These are phyloP conservation scores for Thermophis baileyi DNA, from an alignment of 2,113 vertebrate species.

Conservation along the genomic window DNA sequence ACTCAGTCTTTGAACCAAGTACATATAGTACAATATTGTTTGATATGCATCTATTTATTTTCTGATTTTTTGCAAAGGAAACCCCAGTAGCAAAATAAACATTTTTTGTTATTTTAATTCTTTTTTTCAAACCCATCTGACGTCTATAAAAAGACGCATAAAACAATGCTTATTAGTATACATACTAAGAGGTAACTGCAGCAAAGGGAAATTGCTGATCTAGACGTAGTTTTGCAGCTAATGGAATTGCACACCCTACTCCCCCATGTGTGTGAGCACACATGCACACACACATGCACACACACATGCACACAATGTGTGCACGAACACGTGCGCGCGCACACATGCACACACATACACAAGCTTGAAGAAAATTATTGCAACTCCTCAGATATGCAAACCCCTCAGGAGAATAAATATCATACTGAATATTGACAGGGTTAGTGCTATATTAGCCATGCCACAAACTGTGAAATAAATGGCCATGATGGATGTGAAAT, in stretches of 20 bases:
- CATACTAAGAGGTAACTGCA: not conserved
- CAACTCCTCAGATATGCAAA: constrained; percentile 13
- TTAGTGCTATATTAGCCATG: constrained; percentile 59
- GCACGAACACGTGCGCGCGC: accelerated
- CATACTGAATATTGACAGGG: constrained; percentile 52
- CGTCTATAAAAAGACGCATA: not conserved
- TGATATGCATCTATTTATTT: not conserved
- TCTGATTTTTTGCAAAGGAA: not conserved
- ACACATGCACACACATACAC: not conserved
- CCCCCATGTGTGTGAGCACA: not conserved
- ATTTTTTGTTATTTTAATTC: not conserved
- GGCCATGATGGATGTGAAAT: constrained; percentile 36
- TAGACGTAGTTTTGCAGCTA: not conserved
- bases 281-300: not conserved
- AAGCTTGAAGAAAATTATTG: constrained; percentile 13
- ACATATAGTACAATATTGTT: not conserved
- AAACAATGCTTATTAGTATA: not conserved
- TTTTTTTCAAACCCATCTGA: not conserved
- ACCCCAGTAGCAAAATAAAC: not conserved
- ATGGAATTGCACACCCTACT: not conserved
- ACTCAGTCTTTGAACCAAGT: not conserved
- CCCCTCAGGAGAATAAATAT: constrained; percentile 45
- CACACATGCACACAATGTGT: not conserved
- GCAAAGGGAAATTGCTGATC: not conserved
- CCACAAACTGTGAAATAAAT: constrained; percentile 57